phyloP scores from a whole-genome alignment of 2,888 invertebrate genomes.

The Branchellion lobata region DNA sequence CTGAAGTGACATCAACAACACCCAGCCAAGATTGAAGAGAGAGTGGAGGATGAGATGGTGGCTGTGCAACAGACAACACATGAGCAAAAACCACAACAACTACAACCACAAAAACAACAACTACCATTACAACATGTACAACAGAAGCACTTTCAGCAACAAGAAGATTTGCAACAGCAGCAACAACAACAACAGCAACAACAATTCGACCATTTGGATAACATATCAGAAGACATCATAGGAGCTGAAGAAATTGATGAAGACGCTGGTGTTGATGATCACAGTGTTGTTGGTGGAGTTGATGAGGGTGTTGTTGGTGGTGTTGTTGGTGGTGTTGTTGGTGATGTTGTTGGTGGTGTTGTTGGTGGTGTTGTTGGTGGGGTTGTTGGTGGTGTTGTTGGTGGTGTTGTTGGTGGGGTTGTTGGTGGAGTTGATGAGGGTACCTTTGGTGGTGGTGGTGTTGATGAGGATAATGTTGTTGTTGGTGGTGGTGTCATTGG shows the following conservation, averaged over 20 bases:
- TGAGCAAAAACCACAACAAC: background rate
- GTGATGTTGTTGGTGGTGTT: too few relatives aligned
- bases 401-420: too few relatives aligned
- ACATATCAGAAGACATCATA: constrained; percentile 7
- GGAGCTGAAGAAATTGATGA: constrained; percentile 8
- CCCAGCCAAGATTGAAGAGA: too few relatives aligned
- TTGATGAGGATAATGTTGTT: background rate
- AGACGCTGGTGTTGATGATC: background rate
- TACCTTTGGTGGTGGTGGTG: background rate
- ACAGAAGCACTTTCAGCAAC: background rate
- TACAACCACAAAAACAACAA: background rate
- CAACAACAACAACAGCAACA: background rate
- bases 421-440: background rate
- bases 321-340: too few relatives aligned
- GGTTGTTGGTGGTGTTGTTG: too few relatives aligned
- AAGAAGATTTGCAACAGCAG: background rate
- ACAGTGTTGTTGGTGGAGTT: background rate
- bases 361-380: too few relatives aligned
- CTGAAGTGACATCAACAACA: too few relatives aligned
- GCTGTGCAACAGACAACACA: background rate
- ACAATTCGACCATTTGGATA: background rate
- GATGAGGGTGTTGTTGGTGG: too few relatives aligned
- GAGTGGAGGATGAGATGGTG: too few relatives aligned
- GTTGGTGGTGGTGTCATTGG: too few relatives aligned
- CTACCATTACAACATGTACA: background rate